Percentiles rank a stretch among this genome's conserved stretches.
These are phyloP conservation scores for Lasioglossum calceatum DNA, from an alignment of 2,888 invertebrate species.

Conservation along the genomic window DNA sequence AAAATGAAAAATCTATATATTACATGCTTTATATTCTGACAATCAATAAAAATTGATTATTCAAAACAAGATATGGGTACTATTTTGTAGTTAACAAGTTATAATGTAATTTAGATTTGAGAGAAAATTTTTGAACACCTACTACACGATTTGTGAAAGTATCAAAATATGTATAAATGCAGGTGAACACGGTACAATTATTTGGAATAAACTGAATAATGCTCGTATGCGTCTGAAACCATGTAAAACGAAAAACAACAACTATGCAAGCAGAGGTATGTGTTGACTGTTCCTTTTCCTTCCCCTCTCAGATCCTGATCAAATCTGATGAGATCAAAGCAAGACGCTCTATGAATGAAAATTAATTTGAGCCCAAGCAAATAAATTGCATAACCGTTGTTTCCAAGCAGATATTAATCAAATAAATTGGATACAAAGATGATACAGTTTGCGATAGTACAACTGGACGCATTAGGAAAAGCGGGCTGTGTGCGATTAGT, in stretches of 20 bases:
- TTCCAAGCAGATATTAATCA: slow-evolving; percentile 33
- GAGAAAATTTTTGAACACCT: slow-evolving; percentile 14
- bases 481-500: slow-evolving; percentile 71
- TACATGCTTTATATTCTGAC: slow-evolving; percentile 56
- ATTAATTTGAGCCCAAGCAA: slow-evolving; percentile 34
- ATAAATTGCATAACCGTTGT: slow-evolving; percentile 27
- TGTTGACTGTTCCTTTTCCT: slow-evolving; percentile 85
- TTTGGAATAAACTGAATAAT: slow-evolving; percentile 25
- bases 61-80: neutral
- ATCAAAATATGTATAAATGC: slow-evolving; percentile 27
- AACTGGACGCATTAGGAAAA: slow-evolving; percentile 81
- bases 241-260: slow-evolving; percentile 38
- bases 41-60: slow-evolving; percentile 34
- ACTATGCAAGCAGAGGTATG: slow-evolving; percentile 68
- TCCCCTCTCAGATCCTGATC: slow-evolving; percentile 86
- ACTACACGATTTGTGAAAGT: slow-evolving; percentile 7
- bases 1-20: slow-evolving; percentile 30
- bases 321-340: slow-evolving; percentile 48
- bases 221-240: slow-evolving; percentile 26
- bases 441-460: slow-evolving; percentile 74
- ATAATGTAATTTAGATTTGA: slow-evolving; percentile 3
- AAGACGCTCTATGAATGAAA: slow-evolving; percentile 64
- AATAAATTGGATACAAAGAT: slow-evolving; percentile 58
- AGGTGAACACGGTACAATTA: slow-evolving; percentile 18
- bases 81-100: neutral